Conservation (phyloP, 2,113 vertebrate species). For the Ginglymostoma cirratum region DNA sequence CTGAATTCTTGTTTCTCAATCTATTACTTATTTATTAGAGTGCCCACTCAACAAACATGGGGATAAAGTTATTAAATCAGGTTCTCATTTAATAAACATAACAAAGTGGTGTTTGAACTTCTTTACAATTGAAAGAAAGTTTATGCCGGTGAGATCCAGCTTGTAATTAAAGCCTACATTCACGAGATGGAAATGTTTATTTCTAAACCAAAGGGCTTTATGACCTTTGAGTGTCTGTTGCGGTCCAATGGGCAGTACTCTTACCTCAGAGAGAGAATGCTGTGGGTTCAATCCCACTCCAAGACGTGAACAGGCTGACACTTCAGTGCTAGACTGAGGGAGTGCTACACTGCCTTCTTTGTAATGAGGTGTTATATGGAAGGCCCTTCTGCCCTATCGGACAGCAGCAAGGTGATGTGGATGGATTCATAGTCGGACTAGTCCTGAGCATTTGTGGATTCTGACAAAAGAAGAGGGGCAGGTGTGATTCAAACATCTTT, state of each 20-base stretch:
- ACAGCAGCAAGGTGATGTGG: no score
- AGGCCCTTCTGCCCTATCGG: no score
- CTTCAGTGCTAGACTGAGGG: neutral
- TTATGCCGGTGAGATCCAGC: neutral
- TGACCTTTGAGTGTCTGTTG: neutral
- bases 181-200: neutral
- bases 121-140: neutral
- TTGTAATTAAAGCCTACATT: neutral
- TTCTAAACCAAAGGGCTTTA: neutral
- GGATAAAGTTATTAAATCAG: neutral
- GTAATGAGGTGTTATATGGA: no score
- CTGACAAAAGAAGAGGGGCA: no score
- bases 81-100: neutral
- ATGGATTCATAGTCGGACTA: no score
- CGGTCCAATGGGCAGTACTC: neutral
- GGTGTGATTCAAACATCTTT: no score
- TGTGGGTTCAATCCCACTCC: neutral
- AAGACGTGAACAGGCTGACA: neutral
- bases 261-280: neutral
- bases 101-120: neutral
- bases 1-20: neutral
- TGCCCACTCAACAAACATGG: neutral
- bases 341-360: no score
- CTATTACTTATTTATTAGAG: constrained; percentile 1
- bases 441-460: no score